A percentile compares a stretch with the other conserved stretches of the same genome.
phyloP scores from a whole-genome alignment of 2,113 vertebrate species.

The Lampris incognitus region DNA sequence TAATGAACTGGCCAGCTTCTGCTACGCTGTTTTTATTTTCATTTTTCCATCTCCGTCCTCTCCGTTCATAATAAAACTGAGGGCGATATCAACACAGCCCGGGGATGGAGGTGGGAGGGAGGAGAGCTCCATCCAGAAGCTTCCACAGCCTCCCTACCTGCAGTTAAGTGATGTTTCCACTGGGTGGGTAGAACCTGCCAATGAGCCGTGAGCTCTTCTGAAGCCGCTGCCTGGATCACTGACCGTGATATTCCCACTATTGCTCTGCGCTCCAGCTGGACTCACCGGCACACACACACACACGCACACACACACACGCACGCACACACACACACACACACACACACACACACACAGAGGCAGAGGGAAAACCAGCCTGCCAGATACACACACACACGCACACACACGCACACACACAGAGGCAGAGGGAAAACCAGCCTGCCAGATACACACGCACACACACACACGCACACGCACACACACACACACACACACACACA shows the following conservation, averaged over 20 bases:
- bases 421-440: too few relatives aligned
- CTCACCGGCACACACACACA: neutral
- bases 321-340: neutral
- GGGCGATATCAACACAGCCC: neutral
- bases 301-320: neutral
- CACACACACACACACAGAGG: constrained; percentile 17
- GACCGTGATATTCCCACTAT: constrained; percentile 83
- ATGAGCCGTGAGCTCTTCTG: constrained; percentile 85
- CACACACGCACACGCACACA: too few relatives aligned
- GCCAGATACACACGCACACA: too few relatives aligned
- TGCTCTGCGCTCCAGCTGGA: constrained; percentile 75
- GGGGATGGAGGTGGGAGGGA: constrained; percentile 13
- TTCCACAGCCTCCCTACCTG: constrained; percentile 84
- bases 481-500: too few relatives aligned
- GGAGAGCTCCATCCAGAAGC: constrained; percentile 65
- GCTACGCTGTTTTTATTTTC: neutral
- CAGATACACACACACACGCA: neutral
- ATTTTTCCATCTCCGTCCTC: neutral
- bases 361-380: neutral
- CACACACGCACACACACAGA: neutral
- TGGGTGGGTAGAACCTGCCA: constrained; percentile 83
- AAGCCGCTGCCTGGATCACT: constrained; percentile 82
- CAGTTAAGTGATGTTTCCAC: constrained; percentile 87
- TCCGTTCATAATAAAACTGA: too few relatives aligned
- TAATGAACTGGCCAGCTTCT: neutral